Conservation (phyloP, 2,113 vertebrate genomes). For the Leucopsar rothschildi region DNA sequence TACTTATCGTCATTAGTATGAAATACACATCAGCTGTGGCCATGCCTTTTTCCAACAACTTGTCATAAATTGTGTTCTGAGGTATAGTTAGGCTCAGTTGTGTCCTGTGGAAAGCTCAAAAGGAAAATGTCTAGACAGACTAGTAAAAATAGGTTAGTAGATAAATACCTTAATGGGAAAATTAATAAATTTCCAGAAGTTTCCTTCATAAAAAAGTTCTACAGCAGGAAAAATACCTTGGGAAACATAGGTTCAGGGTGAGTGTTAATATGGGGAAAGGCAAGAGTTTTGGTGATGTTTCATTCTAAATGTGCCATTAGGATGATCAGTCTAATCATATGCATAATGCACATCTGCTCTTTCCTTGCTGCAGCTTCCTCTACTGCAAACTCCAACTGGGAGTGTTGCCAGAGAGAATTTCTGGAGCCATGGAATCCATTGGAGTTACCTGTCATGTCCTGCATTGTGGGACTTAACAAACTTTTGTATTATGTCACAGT, state of each 20-base stretch:
- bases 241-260: background rate
- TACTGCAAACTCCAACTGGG: background rate
- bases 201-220: background rate
- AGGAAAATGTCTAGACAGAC: background rate
- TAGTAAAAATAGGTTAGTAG: background rate
- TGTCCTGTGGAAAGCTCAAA: background rate
- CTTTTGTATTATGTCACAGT: background rate
- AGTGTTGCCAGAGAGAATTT: background rate
- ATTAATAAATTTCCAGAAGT: background rate
- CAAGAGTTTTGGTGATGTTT: background rate
- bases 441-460: background rate
- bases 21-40: background rate
- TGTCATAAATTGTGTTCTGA: background rate
- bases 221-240: background rate
- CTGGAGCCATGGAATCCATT: background rate
- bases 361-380: background rate
- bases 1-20: background rate
- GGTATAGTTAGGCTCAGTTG: background rate
- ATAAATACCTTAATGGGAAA: background rate
- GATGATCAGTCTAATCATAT: background rate
- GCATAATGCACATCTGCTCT: background rate
- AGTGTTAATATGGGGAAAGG: background rate
- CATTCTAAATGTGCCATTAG: background rate
- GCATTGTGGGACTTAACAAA: background rate
- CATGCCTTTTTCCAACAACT: background rate